Evolutionary conservation across 2,797 vertebrate species (phyloP).

Genomic region (Acanthiza pusilla): DNA sequence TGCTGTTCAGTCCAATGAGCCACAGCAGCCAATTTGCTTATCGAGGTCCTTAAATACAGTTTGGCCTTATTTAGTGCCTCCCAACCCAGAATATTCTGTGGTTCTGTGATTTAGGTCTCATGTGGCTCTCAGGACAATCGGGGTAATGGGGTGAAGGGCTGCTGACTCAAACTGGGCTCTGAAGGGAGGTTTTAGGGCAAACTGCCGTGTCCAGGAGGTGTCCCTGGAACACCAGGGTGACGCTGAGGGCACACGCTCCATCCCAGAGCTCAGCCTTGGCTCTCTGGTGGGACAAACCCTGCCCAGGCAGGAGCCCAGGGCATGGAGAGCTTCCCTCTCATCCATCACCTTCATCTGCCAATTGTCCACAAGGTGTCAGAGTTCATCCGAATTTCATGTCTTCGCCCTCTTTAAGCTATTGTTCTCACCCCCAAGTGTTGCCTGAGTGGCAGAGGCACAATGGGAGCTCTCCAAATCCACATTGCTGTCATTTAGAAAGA

Average conservation of each 20-base stretch:
- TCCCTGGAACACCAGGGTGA: fast-evolving
- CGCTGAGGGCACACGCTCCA: background rate
- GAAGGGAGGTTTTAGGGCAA: background rate
- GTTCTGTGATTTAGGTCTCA: background rate
- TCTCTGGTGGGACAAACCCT: background rate
- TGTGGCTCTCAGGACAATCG: background rate
- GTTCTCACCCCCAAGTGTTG: background rate
- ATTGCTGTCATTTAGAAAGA: background rate
- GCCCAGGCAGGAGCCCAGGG: background rate
- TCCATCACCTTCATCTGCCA: background rate
- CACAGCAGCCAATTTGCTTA: background rate
- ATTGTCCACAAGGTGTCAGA: constrained; percentile 65
- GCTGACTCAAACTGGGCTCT: background rate
- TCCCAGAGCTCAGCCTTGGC: background rate
- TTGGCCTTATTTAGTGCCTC: background rate
- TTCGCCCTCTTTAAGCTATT: background rate
- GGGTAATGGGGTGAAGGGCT: background rate
- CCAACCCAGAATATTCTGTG: background rate
- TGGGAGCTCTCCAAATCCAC: background rate
- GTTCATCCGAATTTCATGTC: background rate
- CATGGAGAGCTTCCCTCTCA: background rate
- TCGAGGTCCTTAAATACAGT: background rate
- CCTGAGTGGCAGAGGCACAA: background rate
- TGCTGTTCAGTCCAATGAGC: background rate
- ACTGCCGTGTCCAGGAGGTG: fast-evolving